Evolutionary conservation across 2,888 invertebrate genomes (phyloP).

Genomic region (Calliscelio sp.): DNA sequence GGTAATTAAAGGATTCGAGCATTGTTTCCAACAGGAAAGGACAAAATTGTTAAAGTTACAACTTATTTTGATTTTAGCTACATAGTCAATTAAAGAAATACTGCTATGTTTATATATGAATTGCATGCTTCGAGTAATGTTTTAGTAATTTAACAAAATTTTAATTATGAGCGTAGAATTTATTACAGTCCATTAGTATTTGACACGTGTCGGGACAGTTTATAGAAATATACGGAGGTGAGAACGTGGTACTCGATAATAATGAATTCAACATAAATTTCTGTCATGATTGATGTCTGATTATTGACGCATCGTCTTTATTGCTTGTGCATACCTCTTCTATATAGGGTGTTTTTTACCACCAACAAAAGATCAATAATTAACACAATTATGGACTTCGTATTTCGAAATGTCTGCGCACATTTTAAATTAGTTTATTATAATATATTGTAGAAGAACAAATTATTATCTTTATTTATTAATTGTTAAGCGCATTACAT

Average conservation of each 20-base stretch:
- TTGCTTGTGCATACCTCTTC: slow-evolving; percentile 46
- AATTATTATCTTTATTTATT: too few relatives aligned
- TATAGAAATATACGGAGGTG: slow-evolving; percentile 50
- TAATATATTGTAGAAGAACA: too few relatives aligned
- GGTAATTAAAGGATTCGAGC: not conserved
- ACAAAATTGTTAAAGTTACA: not conserved
- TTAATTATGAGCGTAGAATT: slow-evolving; percentile 2
- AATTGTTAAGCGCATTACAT: too few relatives aligned
- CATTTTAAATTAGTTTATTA: slow-evolving; percentile 28
- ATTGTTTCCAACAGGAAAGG: not conserved
- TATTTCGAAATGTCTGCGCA: slow-evolving; percentile 19
- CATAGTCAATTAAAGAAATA: not conserved
- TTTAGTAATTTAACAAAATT: not conserved
- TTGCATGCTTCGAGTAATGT: not conserved
- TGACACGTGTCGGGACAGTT: slow-evolving; percentile 43
- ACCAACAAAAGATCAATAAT: slow-evolving; percentile 61
- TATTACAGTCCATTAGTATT: slow-evolving; percentile 36
- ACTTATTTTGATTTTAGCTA: not conserved
- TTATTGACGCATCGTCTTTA: slow-evolving; percentile 76
- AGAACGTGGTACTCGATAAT: slow-evolving; percentile 65
- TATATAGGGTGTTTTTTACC: slow-evolving; percentile 49
- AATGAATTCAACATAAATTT: slow-evolving; percentile 80
- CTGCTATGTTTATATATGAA: not conserved
- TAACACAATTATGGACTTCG: slow-evolving; percentile 42
- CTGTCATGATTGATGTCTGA: slow-evolving; percentile 80